Evolutionary conservation across 2,113 vertebrate genomes (phyloP).

Genomic region (Aphyosemion australe): DNA sequence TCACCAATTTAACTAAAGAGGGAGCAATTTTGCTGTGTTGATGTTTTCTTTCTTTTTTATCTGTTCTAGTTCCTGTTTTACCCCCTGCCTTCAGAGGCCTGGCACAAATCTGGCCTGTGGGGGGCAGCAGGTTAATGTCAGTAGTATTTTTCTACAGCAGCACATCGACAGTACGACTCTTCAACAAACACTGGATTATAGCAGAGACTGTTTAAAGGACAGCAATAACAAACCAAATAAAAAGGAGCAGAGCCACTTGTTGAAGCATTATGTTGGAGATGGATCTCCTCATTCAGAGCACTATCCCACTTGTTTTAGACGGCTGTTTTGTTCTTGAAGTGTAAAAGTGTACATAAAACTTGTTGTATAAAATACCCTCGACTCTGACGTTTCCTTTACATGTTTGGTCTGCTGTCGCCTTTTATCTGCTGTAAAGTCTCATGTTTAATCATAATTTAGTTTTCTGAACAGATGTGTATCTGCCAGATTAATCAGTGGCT

Average conservation of each 20-base stretch:
- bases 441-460: too few species aligned
- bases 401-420: conserved; percentile 10
- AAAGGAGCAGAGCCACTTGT: conserved; percentile 68
- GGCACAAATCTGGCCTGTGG: neutral
- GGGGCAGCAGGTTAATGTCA: conserved; percentile 21
- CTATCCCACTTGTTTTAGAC: conserved; percentile 66
- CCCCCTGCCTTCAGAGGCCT: neutral
- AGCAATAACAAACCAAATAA: conserved; percentile 89
- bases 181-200: conserved; percentile 65
- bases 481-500: too few species aligned
- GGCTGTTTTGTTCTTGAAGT: conserved; percentile 79
- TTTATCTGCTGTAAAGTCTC: neutral
- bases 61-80: conserved; percentile 33
- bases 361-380: conserved; percentile 75
- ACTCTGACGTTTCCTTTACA: conserved; percentile 37
- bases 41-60: conserved; percentile 40
- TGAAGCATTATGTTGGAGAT: conserved; percentile 36
- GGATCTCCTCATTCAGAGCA: conserved; percentile 58
- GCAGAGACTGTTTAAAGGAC: conserved; percentile 62
- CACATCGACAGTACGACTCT: conserved; percentile 30
- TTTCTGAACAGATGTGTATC: too few species aligned
- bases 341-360: conserved; percentile 83
- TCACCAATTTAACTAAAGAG: conserved; percentile 30
- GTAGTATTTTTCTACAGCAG: conserved; percentile 55
- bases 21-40: conserved; percentile 43